Percentiles rank a stretch among this genome's conserved stretches.
Conservation (phyloP, 2,888 invertebrate species). For the Acanthopleura granulata region DNA sequence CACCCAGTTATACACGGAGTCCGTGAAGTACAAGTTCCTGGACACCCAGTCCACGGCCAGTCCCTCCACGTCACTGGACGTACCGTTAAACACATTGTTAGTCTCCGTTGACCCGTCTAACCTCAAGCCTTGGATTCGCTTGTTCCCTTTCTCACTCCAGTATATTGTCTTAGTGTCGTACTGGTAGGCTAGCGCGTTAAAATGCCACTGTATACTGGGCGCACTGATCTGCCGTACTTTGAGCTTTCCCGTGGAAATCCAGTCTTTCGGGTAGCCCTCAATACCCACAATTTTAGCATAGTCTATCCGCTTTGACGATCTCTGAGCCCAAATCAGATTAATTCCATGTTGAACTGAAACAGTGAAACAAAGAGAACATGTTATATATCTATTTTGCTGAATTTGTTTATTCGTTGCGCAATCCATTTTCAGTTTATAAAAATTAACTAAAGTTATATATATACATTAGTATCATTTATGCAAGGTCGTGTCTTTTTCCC, state of each 20-base stretch:
- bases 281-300: constrained; percentile 60
- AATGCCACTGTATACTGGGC: constrained; percentile 60
- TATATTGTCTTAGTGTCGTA: constrained; percentile 48
- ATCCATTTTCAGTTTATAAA: too few relatives aligned
- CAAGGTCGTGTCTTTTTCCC: too few relatives aligned
- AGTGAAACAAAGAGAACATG: neutral
- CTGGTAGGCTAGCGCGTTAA: constrained; percentile 55
- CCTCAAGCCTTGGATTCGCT: constrained; percentile 43
- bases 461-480: too few relatives aligned
- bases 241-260: constrained; percentile 53
- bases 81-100: constrained; percentile 53
- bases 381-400: too few relatives aligned
- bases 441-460: too few relatives aligned
- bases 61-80: constrained; percentile 59
- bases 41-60: constrained; percentile 62
- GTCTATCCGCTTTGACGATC: constrained; percentile 40
- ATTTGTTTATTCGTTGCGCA: too few relatives aligned
- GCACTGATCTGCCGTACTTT: constrained; percentile 59
- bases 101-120: constrained; percentile 51
- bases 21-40: constrained; percentile 63
- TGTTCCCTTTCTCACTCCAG: constrained; percentile 61
- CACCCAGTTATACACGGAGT: constrained; percentile 64
- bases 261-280: constrained; percentile 57
- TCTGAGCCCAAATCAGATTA: constrained; percentile 64
- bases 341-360: constrained; percentile 57